Conservation (phyloP, 2,113 vertebrate species). For the Elanoides forficatus region DNA sequence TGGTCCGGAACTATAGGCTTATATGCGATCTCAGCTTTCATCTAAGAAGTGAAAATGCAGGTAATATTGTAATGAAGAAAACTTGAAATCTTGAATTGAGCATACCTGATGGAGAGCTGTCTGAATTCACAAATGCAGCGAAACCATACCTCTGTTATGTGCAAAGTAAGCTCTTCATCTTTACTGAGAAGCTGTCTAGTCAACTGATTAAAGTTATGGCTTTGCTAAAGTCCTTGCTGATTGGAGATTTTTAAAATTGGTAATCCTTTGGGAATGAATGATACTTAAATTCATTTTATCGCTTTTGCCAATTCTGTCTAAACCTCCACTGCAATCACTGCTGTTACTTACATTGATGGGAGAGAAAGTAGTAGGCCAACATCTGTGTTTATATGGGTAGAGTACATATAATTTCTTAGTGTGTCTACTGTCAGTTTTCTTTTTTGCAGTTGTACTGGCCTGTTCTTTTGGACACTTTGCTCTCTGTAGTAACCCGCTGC, state of each 20-base stretch:
- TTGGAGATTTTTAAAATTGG: background rate
- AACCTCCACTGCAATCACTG: background rate
- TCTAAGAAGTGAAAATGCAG: background rate
- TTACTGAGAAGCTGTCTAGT: background rate
- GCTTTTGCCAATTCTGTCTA: background rate
- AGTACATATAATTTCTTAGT: background rate
- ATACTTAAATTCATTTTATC: background rate
- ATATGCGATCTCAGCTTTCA: background rate
- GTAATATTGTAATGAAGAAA: background rate
- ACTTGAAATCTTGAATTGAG: background rate
- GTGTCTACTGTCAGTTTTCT: background rate
- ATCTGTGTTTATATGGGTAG: background rate
- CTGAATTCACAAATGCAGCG: background rate
- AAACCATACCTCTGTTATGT: background rate
- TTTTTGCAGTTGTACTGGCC: background rate
- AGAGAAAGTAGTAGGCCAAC: background rate
- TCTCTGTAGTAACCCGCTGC: background rate
- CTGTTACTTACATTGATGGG: background rate
- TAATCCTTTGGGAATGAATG: background rate
- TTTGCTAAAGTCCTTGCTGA: background rate
- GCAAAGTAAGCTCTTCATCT: background rate
- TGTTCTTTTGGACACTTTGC: background rate
- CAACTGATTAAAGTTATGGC: background rate
- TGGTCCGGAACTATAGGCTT: accelerated
- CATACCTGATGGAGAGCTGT: background rate